These are phyloP conservation scores for Troides oblongomaculatus DNA, from an alignment of 2,888 invertebrate species.

Conservation along the genomic window DNA sequence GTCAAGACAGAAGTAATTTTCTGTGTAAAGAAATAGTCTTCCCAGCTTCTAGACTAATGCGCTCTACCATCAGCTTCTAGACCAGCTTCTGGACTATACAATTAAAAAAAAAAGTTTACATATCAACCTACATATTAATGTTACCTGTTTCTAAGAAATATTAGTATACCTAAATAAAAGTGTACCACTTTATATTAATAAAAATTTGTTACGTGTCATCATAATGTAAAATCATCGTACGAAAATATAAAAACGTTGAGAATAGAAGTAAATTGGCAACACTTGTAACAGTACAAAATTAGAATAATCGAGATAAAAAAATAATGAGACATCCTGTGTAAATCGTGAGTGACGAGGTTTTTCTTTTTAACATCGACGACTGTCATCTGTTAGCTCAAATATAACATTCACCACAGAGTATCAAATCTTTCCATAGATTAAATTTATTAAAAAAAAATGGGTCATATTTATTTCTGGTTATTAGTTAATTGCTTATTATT, in stretches of 20 bases:
- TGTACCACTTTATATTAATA: background rate
- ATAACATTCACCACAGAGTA: background rate
- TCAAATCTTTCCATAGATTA: background rate
- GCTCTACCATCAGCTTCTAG: too few relatives aligned
- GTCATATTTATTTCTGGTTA: too few relatives aligned
- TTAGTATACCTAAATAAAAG: too few relatives aligned
- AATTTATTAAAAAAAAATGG: too few relatives aligned
- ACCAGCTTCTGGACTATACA: too few relatives aligned
- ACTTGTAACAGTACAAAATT: conserved; percentile 18
- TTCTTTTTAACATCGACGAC: background rate
- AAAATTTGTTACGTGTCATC: background rate
- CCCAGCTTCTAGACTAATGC: too few relatives aligned
- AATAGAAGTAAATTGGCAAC: conserved; percentile 26
- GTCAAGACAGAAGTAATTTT: too few relatives aligned
- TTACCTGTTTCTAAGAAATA: too few relatives aligned
- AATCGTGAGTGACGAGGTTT: conserved; percentile 6
- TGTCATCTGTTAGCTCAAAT: background rate
- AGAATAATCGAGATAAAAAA: conserved; percentile 23
- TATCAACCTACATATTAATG: too few relatives aligned
- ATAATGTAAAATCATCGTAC: background rate
- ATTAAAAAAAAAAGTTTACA: too few relatives aligned
- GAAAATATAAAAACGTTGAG: background rate
- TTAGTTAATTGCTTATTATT: too few relatives aligned
- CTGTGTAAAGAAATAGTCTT: too few relatives aligned
- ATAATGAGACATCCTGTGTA: conserved; percentile 20